These are phyloP conservation scores for Corvus cornix DNA, from an alignment of 2,113 vertebrate genomes.

Conservation along the genomic window DNA sequence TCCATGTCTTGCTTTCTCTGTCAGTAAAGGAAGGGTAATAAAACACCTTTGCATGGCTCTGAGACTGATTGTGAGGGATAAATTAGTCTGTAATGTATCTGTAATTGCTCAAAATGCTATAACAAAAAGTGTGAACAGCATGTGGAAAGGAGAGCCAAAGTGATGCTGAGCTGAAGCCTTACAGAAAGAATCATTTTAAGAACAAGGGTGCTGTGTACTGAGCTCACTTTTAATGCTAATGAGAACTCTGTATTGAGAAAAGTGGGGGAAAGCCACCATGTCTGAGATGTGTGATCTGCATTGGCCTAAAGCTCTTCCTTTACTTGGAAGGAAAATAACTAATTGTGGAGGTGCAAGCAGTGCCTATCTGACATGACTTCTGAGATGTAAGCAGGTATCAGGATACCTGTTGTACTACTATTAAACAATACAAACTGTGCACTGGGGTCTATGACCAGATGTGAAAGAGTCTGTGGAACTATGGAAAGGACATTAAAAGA, in stretches of 20 bases:
- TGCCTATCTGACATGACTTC: background rate
- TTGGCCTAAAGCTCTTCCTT: background rate
- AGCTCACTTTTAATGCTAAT: background rate
- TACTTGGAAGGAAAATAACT: background rate
- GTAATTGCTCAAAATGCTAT: background rate
- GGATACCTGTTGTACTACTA: background rate
- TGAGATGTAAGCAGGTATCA: background rate
- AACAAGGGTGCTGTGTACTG: background rate
- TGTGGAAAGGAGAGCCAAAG: background rate
- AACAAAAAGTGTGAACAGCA: background rate
- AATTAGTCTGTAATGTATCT: background rate
- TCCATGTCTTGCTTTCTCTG: background rate
- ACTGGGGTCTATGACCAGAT: background rate
- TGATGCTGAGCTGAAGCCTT: background rate
- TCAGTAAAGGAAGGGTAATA: background rate
- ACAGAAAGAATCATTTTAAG: background rate
- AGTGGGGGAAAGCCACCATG: background rate
- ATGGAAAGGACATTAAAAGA: conserved; percentile 18
- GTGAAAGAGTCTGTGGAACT: background rate
- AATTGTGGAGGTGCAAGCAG: background rate
- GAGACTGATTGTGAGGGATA: background rate
- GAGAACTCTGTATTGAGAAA: background rate
- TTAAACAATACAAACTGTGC: background rate
- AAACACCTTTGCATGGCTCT: background rate
- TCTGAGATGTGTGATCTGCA: background rate